Conservation (phyloP, 2,888 invertebrate genomes). For the Xestia ashworthii region DNA sequence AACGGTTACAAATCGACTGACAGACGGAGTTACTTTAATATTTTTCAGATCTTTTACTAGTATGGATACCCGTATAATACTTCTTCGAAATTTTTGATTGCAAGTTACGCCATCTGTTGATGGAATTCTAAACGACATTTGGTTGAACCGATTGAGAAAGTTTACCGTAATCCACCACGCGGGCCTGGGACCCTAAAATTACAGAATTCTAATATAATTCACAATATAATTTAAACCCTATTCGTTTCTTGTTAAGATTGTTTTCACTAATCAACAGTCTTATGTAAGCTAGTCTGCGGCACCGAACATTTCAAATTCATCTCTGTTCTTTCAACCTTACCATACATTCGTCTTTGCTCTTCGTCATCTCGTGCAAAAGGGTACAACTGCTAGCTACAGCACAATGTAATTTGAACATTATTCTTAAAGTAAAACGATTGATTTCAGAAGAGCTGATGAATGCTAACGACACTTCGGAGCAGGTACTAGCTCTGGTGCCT, state of each 20-base stretch:
- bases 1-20: background rate
- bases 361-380: background rate
- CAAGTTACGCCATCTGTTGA: background rate
- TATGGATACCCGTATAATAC: background rate
- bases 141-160: too few relatives aligned
- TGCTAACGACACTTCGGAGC: constrained; percentile 93
- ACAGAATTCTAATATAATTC: too few relatives aligned
- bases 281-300: background rate
- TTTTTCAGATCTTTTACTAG: background rate
- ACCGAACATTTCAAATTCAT: background rate
- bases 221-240: background rate
- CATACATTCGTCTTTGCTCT: background rate
- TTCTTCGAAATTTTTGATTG: background rate
- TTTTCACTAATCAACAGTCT: background rate
- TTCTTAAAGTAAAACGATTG: constrained; percentile 8
- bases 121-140: background rate
- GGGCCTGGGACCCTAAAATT: too few relatives aligned
- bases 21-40: background rate
- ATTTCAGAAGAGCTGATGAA: constrained; percentile 90
- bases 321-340: rapidly evolving
- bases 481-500: constrained; percentile 95
- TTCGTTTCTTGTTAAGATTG: background rate
- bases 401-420: constrained; percentile 26
- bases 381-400: constrained; percentile 44
- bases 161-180: background rate